phyloP scores from a whole-genome alignment of 2,113 vertebrate genomes.

The Oncorhynchus mykiss region DNA sequence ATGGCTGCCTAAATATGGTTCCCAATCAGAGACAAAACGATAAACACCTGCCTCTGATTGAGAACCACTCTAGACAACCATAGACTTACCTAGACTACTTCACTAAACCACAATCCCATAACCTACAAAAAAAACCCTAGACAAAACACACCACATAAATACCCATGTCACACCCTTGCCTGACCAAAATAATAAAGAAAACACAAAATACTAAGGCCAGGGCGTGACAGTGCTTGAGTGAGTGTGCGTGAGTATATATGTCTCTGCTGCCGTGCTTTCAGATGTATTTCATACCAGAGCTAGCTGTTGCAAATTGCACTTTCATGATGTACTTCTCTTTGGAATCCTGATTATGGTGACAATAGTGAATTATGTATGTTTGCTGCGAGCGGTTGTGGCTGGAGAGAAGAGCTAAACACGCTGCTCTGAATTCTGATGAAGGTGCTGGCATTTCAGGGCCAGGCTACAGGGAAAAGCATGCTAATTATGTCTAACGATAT shows the following conservation, averaged over 20 bases:
- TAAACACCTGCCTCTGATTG: too few species aligned
- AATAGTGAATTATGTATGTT: slow-evolving; percentile 9
- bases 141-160: too few species aligned
- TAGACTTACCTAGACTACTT: too few species aligned
- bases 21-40: too few species aligned
- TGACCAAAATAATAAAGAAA: too few species aligned
- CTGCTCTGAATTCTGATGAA: background rate
- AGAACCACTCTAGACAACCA: too few species aligned
- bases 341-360: slow-evolving; percentile 14
- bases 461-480: background rate
- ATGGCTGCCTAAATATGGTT: too few species aligned
- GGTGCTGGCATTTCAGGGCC: background rate
- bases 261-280: background rate
- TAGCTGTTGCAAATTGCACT: slow-evolving; percentile 6
- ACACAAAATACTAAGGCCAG: too few species aligned
- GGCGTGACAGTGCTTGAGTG: background rate
- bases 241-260: background rate
- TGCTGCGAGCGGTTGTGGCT: slow-evolving; percentile 4
- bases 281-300: background rate
- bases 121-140: too few species aligned
- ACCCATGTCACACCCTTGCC: too few species aligned
- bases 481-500: background rate
- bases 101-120: too few species aligned
- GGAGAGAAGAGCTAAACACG: background rate
- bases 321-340: slow-evolving; percentile 1